Base-by-base conservation (phyloP, 1,140 invertebrate genomes). In the Drosophila pruinosa region DNA sequence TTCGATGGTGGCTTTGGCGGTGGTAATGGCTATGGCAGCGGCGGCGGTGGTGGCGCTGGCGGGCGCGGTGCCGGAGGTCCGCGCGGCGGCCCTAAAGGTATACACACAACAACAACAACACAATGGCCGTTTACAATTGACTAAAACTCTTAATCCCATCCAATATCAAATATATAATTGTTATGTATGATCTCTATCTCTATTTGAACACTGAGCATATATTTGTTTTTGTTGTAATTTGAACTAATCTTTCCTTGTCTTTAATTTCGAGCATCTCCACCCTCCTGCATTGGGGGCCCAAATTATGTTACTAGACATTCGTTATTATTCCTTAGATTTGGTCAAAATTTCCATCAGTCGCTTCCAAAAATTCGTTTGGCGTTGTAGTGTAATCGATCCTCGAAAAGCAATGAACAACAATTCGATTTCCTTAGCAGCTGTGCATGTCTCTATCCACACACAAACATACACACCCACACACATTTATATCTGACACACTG, bases 81-180 rank as follows among this genome's bases (percentile, higher is more conserved):
- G 57, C 75, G 81, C 57, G 89, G 89, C 65, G 90, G 90, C 81
- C 83, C 88, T 64, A 91, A 91, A 91, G 90, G 90, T 90, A 90
- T 89, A 59, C 72, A 59, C 72, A 76, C 31, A 58, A 39, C 21
- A 41, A 24, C 21, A 22, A 21, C 19, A 47, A 28, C 24, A 48
- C 45, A 28, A 48, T 28, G 12, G 26, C 58, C 56, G 43, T 67
- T 61, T 21, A 17, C 17, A 47, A 36, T 45, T 34, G 50, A n/a
- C 31, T 31, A 19, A 50, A 10, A 45, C 8, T 45, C 34, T 50
- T 28, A 19, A 36, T 38, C 24, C 28, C 31, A 4, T 58, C 52
- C 53, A 31, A 28, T 7, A 57, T 24, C 3, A 6, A 24, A 12
- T 24, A 45, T 45, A 45, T 19, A 21, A 21, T 34, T 57, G 31